Base-by-base conservation (phyloP, 2,888 invertebrate genomes). In the Dendrolimus houi region DNA sequence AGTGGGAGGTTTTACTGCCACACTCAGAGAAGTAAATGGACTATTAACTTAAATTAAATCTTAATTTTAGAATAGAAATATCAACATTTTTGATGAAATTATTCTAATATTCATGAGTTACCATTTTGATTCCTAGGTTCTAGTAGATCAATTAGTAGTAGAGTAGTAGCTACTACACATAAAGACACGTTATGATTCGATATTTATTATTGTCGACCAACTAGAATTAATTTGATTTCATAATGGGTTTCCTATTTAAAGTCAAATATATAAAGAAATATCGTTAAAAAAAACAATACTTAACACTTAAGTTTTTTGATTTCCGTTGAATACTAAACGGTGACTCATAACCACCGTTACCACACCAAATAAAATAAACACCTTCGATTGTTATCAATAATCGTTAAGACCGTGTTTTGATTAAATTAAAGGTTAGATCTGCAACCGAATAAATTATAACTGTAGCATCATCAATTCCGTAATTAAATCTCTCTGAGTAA, bases 401-500 rank as follows among this genome's bases (percentile, higher is more conserved):
- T 9, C 47, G 12, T 47, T 47, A 47, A 12, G 47, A 47, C 47
- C 47, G 47, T 47, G 47, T 47, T 47, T 47, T 47, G 47, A 47
- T 47, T 47, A 47, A 12, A 12, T 47, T 47, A 12, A 12, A 47
- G 3, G 47, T 47, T 10, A 47, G 47, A 47, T 47, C 12, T 47
- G 47, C 47, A 47, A 47, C 47, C 9, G 47, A 47, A 8, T 47
- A 47, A 47, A 47, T 47, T 47, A 47, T 47, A 47, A 29, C 29
- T 29, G 29, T 29, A 29, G 62, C 67, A 62, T 68, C 70, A 79
- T 77, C 75, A 82, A 79, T 77, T 69, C 69, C 60, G 79, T 79
- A 85, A 85, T 85, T 83, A 86, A 85, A 84, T 80, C 73, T 81
- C 79, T 77, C 72, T 75, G 74, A 79, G 78, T 79, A 79, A 83